phyloP scores from a whole-genome alignment of 2,888 invertebrate species.

The Hirtodrosophila duncani region DNA sequence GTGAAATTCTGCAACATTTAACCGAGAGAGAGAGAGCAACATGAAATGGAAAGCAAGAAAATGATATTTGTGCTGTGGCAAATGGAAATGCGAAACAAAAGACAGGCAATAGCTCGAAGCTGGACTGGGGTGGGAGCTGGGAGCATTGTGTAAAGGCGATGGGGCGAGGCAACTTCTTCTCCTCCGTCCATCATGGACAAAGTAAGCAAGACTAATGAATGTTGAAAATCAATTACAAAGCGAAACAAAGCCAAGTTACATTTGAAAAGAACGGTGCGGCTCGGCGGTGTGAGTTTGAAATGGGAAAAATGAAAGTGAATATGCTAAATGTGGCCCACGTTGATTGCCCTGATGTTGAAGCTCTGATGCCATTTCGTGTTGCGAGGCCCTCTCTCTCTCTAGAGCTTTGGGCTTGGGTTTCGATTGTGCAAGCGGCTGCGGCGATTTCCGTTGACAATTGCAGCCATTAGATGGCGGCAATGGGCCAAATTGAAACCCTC shows the following conservation, averaged over 20 bases:
- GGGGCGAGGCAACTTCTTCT: conserved; percentile 1
- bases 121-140: no score
- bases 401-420: background rate
- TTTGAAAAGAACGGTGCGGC: conserved; percentile 2
- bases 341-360: conserved; percentile 1
- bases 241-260: background rate
- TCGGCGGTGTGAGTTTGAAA: no score
- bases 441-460: conserved; percentile 52
- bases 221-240: conserved; percentile 64
- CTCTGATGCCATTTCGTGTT: conserved; percentile 15
- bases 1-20: conserved; percentile 61
- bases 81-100: conserved; percentile 30
- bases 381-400: conserved; percentile 1
- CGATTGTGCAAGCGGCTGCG: conserved; percentile 8
- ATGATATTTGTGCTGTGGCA: conserved; percentile 28
- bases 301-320: conserved; percentile 54
- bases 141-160: no score
- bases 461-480: conserved; percentile 22
- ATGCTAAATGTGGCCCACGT: conserved; percentile 45
- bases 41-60: background rate
- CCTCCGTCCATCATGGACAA: conserved; percentile 25
- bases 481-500: conserved; percentile 4
- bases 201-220: conserved; percentile 55
- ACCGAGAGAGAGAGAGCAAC: conserved; percentile 26
- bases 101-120: conserved; percentile 13